Percentiles rank a stretch among this genome's conserved stretches.
phyloP scores from a whole-genome alignment of 2,113 vertebrate genomes.

The Notarius quadriscutis region DNA sequence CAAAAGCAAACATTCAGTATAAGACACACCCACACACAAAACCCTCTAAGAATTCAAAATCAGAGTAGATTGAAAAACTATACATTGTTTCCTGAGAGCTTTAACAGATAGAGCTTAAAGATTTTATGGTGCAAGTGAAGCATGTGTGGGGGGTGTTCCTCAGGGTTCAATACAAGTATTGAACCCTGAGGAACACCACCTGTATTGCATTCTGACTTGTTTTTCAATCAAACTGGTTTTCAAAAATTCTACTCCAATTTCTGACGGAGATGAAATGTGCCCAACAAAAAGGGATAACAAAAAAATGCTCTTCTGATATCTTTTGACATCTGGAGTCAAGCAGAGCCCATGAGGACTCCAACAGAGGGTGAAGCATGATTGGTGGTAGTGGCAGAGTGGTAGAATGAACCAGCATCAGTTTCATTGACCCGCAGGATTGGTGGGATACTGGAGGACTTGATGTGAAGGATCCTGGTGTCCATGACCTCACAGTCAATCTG shows the following conservation, averaged over 20 bases:
- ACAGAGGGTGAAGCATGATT: constrained; percentile 71
- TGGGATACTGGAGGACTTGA: constrained; percentile 89
- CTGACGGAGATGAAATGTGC: background rate
- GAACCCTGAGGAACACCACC: too few relatives aligned
- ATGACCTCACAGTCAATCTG: constrained; percentile 97
- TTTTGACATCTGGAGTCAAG: constrained; percentile 39
- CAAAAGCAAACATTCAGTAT: background rate
- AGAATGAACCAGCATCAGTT: constrained; percentile 71
- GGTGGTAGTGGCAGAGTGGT: constrained; percentile 70
- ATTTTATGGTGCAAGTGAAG: constrained; percentile 16
- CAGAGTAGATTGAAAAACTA: background rate
- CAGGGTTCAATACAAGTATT: constrained; percentile 56
- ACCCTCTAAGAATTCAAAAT: background rate
- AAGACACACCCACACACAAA: background rate
- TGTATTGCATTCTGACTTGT: background rate
- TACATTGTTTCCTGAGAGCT: constrained; percentile 1
- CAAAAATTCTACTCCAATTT: background rate
- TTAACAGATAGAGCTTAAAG: background rate
- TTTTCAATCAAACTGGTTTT: background rate
- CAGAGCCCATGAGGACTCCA: constrained; percentile 81
- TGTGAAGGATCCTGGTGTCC: constrained; percentile 90
- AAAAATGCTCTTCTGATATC: background rate
- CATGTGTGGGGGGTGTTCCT: constrained; percentile 60
- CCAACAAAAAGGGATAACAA: background rate
- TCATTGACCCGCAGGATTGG: constrained; percentile 83